Evolutionary conservation across 2,888 invertebrate species (phyloP), one percentile per base, ranked within the genome.

Genomic region (Homarus gammarus): DNA sequence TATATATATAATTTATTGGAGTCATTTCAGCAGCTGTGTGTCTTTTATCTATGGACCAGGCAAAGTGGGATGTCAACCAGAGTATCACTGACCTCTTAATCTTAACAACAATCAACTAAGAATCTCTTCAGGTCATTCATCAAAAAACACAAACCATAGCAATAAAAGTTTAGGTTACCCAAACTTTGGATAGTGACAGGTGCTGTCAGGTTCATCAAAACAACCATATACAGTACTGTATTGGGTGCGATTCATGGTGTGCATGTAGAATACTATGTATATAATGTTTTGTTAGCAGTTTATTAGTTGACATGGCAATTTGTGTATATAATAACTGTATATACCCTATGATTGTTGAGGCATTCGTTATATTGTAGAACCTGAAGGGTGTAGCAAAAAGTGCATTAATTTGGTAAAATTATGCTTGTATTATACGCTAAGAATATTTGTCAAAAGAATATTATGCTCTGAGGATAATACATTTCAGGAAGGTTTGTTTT

Each of bases 241-340:
- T 36, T 40, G 68, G 36, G 79, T 87, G 86, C 87, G 78, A 79
- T 79, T 87, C 72, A 51, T 79, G 86, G 86, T n/a, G 70, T 87
- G 79, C 86, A 56, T 79, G 79, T 87, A 87, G 86, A 73, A 72
- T 79, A 72, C 38, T 33, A 36, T 87, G 86, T 87, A 87, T 72
- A 87, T 79, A 87, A 77, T 72, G 72, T 87, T 86, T 83, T 83
- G 83, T 83, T 83, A 83, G 83, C 70, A 0, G 31, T 83, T 68
- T 83, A 56, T 83, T 44, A 44, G 72, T 79, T 86, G 40, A 36
- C 72, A 36, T 72, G 72, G 72, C 27, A 79, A 38, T 31, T 56
- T 79, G 86, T 87, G 56, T 79, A 86, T 72, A 87, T 87, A 87
- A 44, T 78, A 64, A 85, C 10, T 85, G 85, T 85, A 85, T 77